These are phyloP conservation scores for Onychostruthus taczanowskii DNA, from an alignment of 2,113 vertebrate genomes.

Conservation along the genomic window DNA sequence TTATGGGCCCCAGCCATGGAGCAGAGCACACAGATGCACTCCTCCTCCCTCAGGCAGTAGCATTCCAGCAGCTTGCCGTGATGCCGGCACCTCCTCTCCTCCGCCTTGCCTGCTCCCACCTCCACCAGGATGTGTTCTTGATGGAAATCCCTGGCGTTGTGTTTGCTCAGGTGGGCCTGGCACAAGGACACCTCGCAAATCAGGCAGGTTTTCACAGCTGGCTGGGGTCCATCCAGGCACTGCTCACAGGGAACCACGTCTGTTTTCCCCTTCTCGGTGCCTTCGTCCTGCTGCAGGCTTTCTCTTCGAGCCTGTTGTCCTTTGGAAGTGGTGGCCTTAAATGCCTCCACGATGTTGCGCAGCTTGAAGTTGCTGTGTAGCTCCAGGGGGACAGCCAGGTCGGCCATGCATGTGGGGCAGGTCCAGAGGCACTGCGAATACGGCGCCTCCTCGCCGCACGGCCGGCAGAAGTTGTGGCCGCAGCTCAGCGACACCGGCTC, in stretches of 20 bases:
- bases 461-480: conserved; percentile 64
- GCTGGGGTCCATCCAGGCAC: conserved; percentile 61
- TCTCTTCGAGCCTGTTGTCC: background rate
- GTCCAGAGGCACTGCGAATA: background rate
- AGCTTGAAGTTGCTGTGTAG: conserved; percentile 77
- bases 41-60: conserved; percentile 74
- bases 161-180: conserved; percentile 81
- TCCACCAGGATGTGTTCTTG: conserved; percentile 78
- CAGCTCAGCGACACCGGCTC: conserved; percentile 54
- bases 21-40: conserved; percentile 77
- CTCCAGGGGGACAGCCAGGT: background rate
- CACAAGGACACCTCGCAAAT: conserved; percentile 80
- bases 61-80: conserved; percentile 81
- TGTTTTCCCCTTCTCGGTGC: accelerated
- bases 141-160: conserved; percentile 67
- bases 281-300: background rate
- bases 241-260: conserved; percentile 73
- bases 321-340: background rate
- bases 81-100: conserved; percentile 77
- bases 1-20: conserved; percentile 49
- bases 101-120: conserved; percentile 37
- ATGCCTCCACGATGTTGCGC: conserved; percentile 65
- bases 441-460: conserved; percentile 10
- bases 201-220: conserved; percentile 74
- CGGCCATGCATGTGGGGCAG: conserved; percentile 71